A percentile compares a stretch with the other conserved stretches of the same genome.
These are phyloP conservation scores for Paedocypris micromegethes DNA, from an alignment of 2,797 vertebrate species.

Conservation along the genomic window DNA sequence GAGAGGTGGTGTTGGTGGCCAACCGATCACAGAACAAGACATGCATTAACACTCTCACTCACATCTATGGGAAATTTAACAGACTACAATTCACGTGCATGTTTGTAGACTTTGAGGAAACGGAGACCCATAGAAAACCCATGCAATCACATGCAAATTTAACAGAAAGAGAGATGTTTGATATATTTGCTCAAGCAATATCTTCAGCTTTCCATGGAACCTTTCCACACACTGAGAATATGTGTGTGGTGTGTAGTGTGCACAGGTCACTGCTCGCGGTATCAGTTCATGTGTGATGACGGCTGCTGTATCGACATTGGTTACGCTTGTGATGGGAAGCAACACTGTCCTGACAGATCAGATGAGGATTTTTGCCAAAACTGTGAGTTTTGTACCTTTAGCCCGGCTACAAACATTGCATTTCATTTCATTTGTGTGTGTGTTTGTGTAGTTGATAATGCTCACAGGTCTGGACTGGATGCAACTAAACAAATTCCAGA, in stretches of 20 bases:
- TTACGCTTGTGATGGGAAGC: constrained; percentile 84
- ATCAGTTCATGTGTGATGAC: constrained; percentile 91
- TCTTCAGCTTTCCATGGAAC: background rate
- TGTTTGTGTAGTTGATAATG: constrained; percentile 69
- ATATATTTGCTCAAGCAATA: no score
- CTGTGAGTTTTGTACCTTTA: constrained; percentile 64
- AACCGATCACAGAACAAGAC: no score
- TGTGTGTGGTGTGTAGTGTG: constrained; percentile 68
- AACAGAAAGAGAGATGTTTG: no score
- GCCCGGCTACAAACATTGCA: background rate
- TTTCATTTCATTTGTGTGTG: background rate
- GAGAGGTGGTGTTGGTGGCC: no score
- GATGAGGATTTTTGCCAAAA: constrained; percentile 92
- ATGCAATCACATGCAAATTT: no score
- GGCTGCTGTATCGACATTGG: constrained; percentile 95
- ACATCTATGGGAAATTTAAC: no score
- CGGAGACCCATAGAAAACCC: no score
- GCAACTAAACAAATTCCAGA: constrained; percentile 7
- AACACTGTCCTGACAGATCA: constrained; percentile 87
- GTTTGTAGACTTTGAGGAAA: no score
- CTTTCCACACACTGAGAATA: background rate
- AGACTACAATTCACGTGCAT: no score
- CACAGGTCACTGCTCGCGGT: constrained; percentile 77
- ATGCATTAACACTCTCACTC: no score
- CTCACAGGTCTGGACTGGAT: constrained; percentile 58